Evolutionary conservation across 2,888 invertebrate genomes (phyloP).

Genomic region (Agrotis puta): DNA sequence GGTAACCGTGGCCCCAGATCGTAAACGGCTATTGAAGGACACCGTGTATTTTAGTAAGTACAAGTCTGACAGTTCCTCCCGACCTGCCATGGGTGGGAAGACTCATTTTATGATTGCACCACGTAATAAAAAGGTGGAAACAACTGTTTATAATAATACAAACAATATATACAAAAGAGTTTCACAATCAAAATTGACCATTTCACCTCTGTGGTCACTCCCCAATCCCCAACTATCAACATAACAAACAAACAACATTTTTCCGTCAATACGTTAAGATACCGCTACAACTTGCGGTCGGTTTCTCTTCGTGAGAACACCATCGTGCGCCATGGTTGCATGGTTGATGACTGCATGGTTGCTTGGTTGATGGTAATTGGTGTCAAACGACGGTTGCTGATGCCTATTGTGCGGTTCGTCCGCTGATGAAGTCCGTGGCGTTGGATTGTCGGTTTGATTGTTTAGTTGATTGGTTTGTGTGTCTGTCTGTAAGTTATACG

Average conservation of each 20-base stretch:
- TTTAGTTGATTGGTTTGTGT: slow-evolving; percentile 31
- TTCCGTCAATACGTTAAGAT: slow-evolving; percentile 67
- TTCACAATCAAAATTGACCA: slow-evolving; percentile 24
- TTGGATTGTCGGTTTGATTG: slow-evolving; percentile 53
- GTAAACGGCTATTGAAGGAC: too few relatives aligned
- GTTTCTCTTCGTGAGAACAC: slow-evolving; percentile 83
- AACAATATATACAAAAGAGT: not conserved
- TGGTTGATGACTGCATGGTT: too few relatives aligned
- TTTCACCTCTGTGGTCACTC: slow-evolving; percentile 61
- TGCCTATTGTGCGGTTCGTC: slow-evolving; percentile 75
- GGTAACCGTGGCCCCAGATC: too few relatives aligned
- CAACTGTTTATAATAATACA: not conserved
- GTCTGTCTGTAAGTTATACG: not conserved
- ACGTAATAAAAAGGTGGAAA: too few relatives aligned
- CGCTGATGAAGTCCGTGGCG: slow-evolving; percentile 66
- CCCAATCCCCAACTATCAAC: slow-evolving; percentile 36
- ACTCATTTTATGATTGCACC: too few relatives aligned
- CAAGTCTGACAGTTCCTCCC: too few relatives aligned
- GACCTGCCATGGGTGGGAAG: too few relatives aligned
- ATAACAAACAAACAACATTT: slow-evolving; percentile 54
- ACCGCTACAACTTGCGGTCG: slow-evolving; percentile 74
- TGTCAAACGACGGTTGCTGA: slow-evolving; percentile 76
- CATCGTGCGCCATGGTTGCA: slow-evolving; percentile 74
- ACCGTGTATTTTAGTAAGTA: too few relatives aligned
- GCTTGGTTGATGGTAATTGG: slow-evolving; percentile 76